Evolutionary conservation across 2,888 invertebrate genomes (phyloP).

Genomic region (Drosophila aldrichi): DNA sequence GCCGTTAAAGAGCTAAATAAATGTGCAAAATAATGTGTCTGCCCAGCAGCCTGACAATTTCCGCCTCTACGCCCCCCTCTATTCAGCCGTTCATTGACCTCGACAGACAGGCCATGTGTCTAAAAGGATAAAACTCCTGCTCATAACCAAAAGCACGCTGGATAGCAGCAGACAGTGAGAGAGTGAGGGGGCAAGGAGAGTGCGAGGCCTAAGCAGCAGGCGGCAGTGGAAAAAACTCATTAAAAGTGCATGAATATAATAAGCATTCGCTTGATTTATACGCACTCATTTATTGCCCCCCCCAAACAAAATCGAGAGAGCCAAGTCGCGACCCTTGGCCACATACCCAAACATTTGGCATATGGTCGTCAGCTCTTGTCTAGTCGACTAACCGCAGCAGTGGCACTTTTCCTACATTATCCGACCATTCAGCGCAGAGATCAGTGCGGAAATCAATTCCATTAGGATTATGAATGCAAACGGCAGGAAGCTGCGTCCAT

Average conservation of each 20-base stretch:
- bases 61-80: not conserved
- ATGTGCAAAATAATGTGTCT: not conserved
- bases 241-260: constrained; percentile 82
- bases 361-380: constrained; percentile 55
- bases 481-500: constrained; percentile 71
- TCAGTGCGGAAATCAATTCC: constrained; percentile 74
- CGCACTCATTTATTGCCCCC: constrained; percentile 67
- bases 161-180: constrained; percentile 10
- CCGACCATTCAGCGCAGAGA: constrained; percentile 58
- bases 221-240: constrained; percentile 64
- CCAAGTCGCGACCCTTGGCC: constrained; percentile 43
- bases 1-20: not conserved
- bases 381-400: constrained; percentile 63
- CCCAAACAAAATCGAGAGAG: constrained; percentile 18
- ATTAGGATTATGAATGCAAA: constrained; percentile 81
- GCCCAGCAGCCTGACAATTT: not conserved
- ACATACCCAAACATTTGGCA: constrained; percentile 55
- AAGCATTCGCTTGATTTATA: constrained; percentile 76
- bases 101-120: constrained; percentile 36
- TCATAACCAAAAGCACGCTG: constrained; percentile 3
- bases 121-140: constrained; percentile 73
- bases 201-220: constrained; percentile 28
- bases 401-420: constrained; percentile 69
- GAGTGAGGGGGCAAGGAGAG: not conserved
- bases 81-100: constrained; percentile 58